Conservation (phyloP, 2,797 vertebrate genomes). For the Varecia variegata region DNA sequence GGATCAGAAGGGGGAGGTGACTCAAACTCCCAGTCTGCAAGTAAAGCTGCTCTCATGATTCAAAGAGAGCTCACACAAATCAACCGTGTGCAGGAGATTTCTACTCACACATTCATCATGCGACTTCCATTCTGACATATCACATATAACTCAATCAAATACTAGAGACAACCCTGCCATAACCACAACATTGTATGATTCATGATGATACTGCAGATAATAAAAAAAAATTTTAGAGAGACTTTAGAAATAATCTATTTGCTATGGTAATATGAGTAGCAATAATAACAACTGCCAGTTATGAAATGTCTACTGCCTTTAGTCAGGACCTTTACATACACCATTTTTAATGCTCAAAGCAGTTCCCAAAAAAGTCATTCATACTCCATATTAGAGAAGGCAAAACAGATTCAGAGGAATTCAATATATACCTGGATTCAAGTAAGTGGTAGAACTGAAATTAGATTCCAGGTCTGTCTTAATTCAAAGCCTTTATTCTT, state of each 20-base stretch:
- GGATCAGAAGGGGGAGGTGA: background rate
- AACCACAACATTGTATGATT: background rate
- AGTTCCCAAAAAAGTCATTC: background rate
- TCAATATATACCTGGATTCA: background rate
- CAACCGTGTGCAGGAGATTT: background rate
- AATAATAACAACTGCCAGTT: background rate
- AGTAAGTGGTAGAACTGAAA: background rate
- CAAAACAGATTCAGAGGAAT: background rate
- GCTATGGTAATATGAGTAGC: background rate
- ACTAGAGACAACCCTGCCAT: background rate
- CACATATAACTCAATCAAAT: slow-evolving; percentile 23
- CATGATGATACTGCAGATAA: background rate
- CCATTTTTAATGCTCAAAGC: background rate
- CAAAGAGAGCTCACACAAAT: slow-evolving; percentile 5
- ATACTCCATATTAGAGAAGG: background rate
- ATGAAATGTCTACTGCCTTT: background rate
- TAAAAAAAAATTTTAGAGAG: background rate
- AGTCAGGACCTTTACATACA: background rate
- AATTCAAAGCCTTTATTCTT: background rate
- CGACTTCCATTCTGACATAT: slow-evolving; percentile 10
- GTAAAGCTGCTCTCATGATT: background rate
- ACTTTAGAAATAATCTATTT: background rate
- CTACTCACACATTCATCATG: background rate
- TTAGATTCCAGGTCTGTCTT: background rate
- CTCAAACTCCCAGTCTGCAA: background rate